Evolutionary conservation across 2,113 vertebrate species (phyloP).

Genomic region (Larimichthys crocea): DNA sequence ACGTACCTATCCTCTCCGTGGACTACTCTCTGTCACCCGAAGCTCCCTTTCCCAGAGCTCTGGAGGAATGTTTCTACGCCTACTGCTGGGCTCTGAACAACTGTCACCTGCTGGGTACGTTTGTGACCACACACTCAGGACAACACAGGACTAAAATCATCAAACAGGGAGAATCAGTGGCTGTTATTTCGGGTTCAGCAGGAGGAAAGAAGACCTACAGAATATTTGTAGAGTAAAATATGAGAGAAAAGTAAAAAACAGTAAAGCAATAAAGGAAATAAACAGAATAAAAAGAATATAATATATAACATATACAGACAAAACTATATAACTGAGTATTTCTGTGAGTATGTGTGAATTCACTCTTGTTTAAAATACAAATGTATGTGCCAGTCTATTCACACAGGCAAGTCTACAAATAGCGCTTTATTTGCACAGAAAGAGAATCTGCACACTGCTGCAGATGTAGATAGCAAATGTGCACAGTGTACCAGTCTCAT

Average conservation of each 20-base stretch:
- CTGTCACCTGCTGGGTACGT: conserved; percentile 87
- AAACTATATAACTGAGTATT: too few relatives aligned
- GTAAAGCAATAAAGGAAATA: too few relatives aligned
- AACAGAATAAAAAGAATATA: too few relatives aligned
- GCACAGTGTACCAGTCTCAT: not conserved
- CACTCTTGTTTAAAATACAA: not conserved
- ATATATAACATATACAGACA: too few relatives aligned
- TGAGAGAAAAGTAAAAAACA: too few relatives aligned
- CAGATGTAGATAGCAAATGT: not conserved
- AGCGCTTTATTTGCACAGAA: not conserved
- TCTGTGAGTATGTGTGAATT: too few relatives aligned
- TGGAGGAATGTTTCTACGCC: conserved; percentile 94
- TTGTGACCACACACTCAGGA: not conserved
- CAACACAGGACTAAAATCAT: not conserved
- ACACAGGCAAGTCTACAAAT: not conserved
- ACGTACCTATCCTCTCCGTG: conserved; percentile 88
- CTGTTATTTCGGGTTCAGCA: too few relatives aligned
- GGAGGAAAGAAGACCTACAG: too few relatives aligned
- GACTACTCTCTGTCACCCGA: conserved; percentile 93
- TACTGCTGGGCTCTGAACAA: conserved; percentile 93
- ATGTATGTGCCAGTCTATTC: not conserved
- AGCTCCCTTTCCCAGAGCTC: conserved; percentile 90
- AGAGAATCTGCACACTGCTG: not conserved
- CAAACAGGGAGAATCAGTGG: not conserved
- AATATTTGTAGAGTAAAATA: too few relatives aligned